Base-by-base conservation (phyloP, 2,113 vertebrate genomes). In the Pholis gunnellus region DNA sequence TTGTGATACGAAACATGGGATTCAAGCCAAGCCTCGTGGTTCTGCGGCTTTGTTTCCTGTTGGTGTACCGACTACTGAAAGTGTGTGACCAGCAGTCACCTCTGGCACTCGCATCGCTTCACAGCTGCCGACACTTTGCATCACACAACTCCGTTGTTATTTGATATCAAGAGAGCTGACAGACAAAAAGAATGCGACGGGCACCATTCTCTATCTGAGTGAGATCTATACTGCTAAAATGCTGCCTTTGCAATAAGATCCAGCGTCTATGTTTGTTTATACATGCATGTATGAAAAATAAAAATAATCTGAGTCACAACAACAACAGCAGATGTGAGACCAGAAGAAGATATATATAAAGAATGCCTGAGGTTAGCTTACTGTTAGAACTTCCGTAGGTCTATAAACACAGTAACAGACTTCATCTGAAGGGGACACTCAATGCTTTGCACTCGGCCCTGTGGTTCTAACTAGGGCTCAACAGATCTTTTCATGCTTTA, bases 401-500 rank as follows among this genome's bases (percentile, higher is more conserved):
- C 85, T 87, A 81, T 86, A 86, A 89, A 87, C 81, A 77, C 77
- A 68, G 42, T 18, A 71, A 72, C 36, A 71, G 29, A 27, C 5
- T 61, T 68, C 48, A 85, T 88, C 74, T 83, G 78, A 88, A 48
- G 10, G 70, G 79, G 56, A 79, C 75, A 79, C 48, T 0, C 9
- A 84, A 88, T 70, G 38, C 76, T 36, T 61, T 27, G 56, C 64
- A 17, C 80, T 79, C 74, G 52, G 67, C 83, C 76, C 75, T 89
- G 90, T 64, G 89, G 88, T 90, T 89, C 40, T 13, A 67, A 75
- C 76, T 85, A 15, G 57, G 54, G 80, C 88, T 88, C 86, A 90
- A 90, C 83, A 36, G 86, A 69, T 86, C 85, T 91, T 91, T 92
- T 89, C 87, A 91, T 91, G 86, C 90, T 91, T 90, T 87, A 84